These are phyloP conservation scores for Microplitis demolitor DNA, from an alignment of 1,140 invertebrate genomes.

Conservation along the genomic window DNA sequence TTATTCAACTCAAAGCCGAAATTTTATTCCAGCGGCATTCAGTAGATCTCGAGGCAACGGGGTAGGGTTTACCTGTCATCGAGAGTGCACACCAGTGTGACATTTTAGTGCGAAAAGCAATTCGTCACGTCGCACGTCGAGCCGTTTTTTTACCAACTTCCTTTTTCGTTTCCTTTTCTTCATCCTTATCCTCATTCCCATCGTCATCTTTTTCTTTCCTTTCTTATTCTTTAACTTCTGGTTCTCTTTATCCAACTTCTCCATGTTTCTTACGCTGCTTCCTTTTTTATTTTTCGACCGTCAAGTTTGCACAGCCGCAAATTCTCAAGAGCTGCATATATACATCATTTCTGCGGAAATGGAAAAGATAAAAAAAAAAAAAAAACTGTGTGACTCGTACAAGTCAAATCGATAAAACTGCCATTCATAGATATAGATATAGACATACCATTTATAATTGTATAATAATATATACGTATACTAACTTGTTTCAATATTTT, in stretches of 20 bases:
- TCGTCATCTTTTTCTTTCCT: neutral
- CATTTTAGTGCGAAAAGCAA: constrained; percentile 17
- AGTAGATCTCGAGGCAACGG: constrained; percentile 2
- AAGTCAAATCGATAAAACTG: neutral
- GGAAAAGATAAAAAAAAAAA: neutral
- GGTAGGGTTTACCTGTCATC: constrained; percentile 13
- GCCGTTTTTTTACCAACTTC: neutral
- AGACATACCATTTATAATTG: too few species aligned
- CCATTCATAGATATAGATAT: too few species aligned
- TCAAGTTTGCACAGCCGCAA: constrained; percentile 12
- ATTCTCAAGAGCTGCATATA: neutral
- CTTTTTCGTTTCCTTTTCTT: neutral
- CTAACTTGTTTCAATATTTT: too few species aligned
- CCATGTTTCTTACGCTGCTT: neutral
- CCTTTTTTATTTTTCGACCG: neutral
- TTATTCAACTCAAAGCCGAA: constrained; percentile 1
- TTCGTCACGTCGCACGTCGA: constrained; percentile 22
- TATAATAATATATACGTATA: too few species aligned
- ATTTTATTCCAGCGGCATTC: constrained; percentile 1
- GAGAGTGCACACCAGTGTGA: constrained; percentile 5
- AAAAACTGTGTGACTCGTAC: neutral
- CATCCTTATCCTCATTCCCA: neutral
- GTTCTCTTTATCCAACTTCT: neutral
- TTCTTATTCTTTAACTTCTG: neutral
- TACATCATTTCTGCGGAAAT: constrained; percentile 9